These are phyloP conservation scores for Parapristionchus giblindavisi DNA, from an alignment of 2,888 invertebrate genomes.

Conservation along the genomic window DNA sequence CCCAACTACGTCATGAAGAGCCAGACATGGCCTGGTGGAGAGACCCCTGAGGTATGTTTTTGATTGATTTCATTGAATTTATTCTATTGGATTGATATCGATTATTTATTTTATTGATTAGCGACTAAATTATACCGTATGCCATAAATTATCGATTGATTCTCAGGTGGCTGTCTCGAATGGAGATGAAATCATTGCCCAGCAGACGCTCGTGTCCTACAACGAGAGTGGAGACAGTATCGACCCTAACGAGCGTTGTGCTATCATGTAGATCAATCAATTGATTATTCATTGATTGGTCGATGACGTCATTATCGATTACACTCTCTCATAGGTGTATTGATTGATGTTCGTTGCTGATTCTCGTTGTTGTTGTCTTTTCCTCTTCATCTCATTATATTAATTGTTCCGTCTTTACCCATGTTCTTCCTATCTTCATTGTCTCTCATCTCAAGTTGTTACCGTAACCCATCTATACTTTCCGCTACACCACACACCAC, in stretches of 20 bases:
- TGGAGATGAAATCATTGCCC: constrained; percentile 4
- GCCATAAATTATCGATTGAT: neutral
- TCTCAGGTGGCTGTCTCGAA: constrained; percentile 5
- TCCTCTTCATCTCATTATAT: too few species aligned
- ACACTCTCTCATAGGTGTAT: too few species aligned
- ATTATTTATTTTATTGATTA: neutral
- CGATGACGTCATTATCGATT: neutral
- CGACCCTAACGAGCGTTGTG: constrained; percentile 63
- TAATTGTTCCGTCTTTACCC: too few species aligned
- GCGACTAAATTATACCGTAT: neutral
- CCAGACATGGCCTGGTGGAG: constrained; percentile 31
- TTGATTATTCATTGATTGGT: neutral
- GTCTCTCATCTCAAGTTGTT: too few species aligned
- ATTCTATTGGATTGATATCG: neutral
- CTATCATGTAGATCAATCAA: constrained; percentile 56
- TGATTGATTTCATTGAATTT: neutral
- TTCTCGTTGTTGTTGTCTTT: too few species aligned
- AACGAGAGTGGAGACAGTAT: constrained; percentile 15
- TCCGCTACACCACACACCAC: too few species aligned
- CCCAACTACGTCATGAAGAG: constrained; percentile 28
- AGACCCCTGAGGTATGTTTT: constrained; percentile 1
- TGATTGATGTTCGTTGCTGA: too few species aligned
- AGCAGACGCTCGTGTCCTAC: neutral
- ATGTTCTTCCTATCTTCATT: too few species aligned
- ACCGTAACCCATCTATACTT: too few species aligned